These are phyloP conservation scores for Acomys russatus DNA, from an alignment of 2,797 vertebrate species.

Conservation along the genomic window DNA sequence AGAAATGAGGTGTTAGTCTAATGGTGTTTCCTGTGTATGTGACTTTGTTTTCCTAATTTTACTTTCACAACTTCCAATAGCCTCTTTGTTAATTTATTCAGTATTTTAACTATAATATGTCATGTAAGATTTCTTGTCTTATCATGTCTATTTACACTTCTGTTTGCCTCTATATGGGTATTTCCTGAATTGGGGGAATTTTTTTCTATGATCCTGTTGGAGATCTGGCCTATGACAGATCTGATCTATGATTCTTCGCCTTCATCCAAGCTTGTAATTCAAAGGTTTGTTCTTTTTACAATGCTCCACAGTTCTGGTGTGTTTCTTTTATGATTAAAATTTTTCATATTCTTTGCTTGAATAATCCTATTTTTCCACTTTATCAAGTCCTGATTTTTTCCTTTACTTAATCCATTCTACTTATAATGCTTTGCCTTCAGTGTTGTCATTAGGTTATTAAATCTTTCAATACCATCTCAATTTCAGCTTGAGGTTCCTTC, in stretches of 20 bases:
- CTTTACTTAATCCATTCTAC: background rate
- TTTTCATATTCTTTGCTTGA: background rate
- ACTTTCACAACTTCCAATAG: background rate
- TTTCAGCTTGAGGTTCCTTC: background rate
- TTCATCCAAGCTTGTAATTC: background rate
- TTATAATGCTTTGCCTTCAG: accelerated
- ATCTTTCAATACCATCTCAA: background rate
- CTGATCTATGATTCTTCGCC: background rate
- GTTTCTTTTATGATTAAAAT: background rate
- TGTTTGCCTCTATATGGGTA: background rate
- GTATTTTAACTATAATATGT: background rate
- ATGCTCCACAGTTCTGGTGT: background rate
- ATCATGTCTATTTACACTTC: background rate
- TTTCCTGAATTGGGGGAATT: background rate
- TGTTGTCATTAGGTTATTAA: background rate
- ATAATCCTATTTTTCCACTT: background rate
- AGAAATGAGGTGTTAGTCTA: background rate
- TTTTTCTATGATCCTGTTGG: background rate
- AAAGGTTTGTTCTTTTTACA: background rate
- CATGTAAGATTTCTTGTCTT: background rate
- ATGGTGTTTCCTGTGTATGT: background rate
- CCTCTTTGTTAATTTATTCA: background rate
- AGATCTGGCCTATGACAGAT: background rate
- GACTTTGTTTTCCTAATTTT: background rate
- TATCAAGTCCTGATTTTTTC: background rate